Evolutionary conservation across 2,797 vertebrate species (phyloP).

Genomic region (Onychomys leucogaster): DNA sequence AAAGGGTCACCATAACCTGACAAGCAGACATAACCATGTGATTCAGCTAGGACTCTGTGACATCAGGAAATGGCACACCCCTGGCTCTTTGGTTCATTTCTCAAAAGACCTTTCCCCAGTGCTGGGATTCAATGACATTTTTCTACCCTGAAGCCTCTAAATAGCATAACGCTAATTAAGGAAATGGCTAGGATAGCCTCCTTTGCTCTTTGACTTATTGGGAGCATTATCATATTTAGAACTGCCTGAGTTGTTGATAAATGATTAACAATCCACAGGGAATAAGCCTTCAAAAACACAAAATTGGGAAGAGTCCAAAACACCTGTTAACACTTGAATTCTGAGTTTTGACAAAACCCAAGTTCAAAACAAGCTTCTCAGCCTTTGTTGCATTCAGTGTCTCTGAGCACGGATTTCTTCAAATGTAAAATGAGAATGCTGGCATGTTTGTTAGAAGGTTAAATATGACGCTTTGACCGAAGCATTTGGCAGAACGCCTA

Average conservation of each 20-base stretch:
- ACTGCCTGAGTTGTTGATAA: slow-evolving; percentile 6
- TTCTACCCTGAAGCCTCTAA: not conserved
- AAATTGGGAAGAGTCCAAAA: not conserved
- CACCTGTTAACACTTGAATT: not conserved
- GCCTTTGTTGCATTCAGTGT: not conserved
- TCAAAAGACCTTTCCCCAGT: not conserved
- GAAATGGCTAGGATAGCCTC: not conserved
- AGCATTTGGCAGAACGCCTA: not conserved
- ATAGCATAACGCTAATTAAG: not conserved
- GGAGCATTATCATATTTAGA: not conserved
- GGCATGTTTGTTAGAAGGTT: not conserved
- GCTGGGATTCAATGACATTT: not conserved
- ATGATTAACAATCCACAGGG: slow-evolving; percentile 41
- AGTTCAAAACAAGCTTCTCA: slow-evolving; percentile 33
- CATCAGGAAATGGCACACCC: not conserved
- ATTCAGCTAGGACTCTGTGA: not conserved
- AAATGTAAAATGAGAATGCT: not conserved
- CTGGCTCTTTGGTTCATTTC: not conserved
- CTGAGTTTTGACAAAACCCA: not conserved
- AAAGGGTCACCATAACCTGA: not conserved
- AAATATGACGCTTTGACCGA: slow-evolving; percentile 26
- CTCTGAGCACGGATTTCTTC: not conserved
- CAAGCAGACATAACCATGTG: not conserved
- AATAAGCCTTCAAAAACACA: slow-evolving; percentile 8
- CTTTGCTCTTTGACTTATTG: not conserved